Percentiles rank a stretch among this genome's conserved stretches.
Evolutionary conservation across 1,140 invertebrate genomes (phyloP).

Genomic region (Cardiocondyla obscurior): DNA sequence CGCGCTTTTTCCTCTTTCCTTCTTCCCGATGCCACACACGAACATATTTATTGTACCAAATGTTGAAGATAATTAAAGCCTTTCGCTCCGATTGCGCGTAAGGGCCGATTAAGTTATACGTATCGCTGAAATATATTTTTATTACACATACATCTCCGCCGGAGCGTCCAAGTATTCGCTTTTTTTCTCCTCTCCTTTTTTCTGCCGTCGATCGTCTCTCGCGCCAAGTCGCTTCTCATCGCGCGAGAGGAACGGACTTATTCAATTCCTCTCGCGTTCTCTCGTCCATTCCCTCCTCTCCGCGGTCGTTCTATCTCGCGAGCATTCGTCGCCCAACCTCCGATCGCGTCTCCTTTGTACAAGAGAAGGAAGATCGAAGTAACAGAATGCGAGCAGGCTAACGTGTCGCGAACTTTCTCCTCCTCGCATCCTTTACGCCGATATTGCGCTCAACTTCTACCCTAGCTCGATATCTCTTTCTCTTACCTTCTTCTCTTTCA

Average conservation of each 20-base stretch:
- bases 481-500: not conserved
- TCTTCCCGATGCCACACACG: not conserved
- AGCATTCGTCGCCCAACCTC: conserved; percentile 6
- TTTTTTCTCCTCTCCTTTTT: not conserved
- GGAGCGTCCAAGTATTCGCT: not conserved
- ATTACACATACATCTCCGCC: not conserved
- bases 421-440: not conserved
- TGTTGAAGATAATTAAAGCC: not conserved
- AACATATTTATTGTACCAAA: not conserved
- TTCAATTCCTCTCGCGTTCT: conserved; percentile 19
- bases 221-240: not conserved
- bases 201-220: not conserved
- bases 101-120: not conserved
- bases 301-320: conserved; percentile 11
- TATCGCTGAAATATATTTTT: not conserved
- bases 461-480: conserved; percentile 23
- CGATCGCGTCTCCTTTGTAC: not conserved
- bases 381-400: not conserved
- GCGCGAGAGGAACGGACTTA: conserved; percentile 9
- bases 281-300: not conserved
- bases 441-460: conserved; percentile 6
- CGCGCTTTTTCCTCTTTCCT: not conserved
- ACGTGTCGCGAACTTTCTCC: conserved; percentile 26
- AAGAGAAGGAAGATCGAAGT: conserved; percentile 4
- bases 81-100: not conserved